phyloP scores from a whole-genome alignment of 2,797 vertebrate species.

The Garrulus glandarius region DNA sequence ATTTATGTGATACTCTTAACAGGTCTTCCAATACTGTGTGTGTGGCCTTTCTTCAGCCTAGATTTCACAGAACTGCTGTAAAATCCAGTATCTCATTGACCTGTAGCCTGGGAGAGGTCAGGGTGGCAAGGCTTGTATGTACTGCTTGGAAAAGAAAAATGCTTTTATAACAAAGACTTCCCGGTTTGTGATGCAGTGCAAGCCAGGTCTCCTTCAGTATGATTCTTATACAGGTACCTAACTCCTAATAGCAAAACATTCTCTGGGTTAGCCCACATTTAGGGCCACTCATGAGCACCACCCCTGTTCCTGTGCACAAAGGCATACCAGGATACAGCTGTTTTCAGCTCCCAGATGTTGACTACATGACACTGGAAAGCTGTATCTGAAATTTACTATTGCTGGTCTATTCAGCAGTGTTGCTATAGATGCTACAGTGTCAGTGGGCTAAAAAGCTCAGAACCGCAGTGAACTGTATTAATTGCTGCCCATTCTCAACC shows the following conservation, averaged over 20 bases:
- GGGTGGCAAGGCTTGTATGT: background rate
- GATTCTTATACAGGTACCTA: background rate
- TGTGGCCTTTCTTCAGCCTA: background rate
- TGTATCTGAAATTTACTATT: background rate
- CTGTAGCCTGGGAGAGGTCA: background rate
- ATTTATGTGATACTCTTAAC: background rate
- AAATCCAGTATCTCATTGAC: background rate
- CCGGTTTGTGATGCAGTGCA: background rate
- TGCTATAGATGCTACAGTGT: background rate
- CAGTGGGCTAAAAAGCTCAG: background rate
- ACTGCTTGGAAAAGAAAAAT: background rate
- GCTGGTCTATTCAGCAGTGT: background rate
- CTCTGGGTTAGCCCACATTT: background rate
- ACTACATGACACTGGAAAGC: background rate
- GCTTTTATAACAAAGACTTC: background rate
- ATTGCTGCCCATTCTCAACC: background rate
- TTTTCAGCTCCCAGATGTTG: background rate
- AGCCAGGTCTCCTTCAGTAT: fast-evolving
- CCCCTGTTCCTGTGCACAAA: background rate
- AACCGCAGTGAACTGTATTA: background rate
- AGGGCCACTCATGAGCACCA: background rate
- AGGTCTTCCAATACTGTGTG: background rate
- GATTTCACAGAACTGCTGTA: background rate
- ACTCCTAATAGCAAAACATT: background rate
- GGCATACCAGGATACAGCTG: background rate